Evolutionary conservation across 2,888 invertebrate species (phyloP).

Genomic region (Busseola fusca): DNA sequence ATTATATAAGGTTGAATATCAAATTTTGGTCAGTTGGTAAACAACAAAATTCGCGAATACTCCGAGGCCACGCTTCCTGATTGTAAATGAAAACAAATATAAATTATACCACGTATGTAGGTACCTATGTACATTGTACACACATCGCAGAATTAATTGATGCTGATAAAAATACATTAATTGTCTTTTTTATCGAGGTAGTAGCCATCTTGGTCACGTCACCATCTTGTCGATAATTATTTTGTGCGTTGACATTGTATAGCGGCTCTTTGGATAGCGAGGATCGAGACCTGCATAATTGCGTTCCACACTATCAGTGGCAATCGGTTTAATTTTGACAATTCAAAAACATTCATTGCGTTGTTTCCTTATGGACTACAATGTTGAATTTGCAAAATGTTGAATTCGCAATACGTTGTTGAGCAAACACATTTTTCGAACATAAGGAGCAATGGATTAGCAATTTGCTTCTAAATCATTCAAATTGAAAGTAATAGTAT

Average conservation of each 20-base stretch:
- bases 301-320: no score
- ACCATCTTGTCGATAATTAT: not conserved
- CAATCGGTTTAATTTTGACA: no score
- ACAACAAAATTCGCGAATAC: slow-evolving; percentile 62
- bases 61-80: slow-evolving; percentile 63
- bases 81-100: slow-evolving; percentile 54
- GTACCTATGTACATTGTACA: slow-evolving; percentile 3
- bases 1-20: slow-evolving; percentile 42
- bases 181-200: slow-evolving; percentile 14
- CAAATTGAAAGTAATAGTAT: no score
- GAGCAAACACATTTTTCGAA: no score
- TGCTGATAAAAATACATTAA: slow-evolving; percentile 39
- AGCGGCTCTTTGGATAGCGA: not conserved
- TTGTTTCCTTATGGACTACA: no score
- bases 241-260: slow-evolving; percentile 15
- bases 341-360: no score
- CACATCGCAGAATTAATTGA: slow-evolving; percentile 39
- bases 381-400: no score
- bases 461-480: no score
- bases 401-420: no score
- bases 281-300: not conserved
- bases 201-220: slow-evolving; percentile 24
- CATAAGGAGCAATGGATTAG: no score
- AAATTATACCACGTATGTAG: slow-evolving; percentile 42
- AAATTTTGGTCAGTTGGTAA: slow-evolving; percentile 40